phyloP scores from a whole-genome alignment of 1,140 invertebrate genomes.

The Lepidostoma basale region DNA sequence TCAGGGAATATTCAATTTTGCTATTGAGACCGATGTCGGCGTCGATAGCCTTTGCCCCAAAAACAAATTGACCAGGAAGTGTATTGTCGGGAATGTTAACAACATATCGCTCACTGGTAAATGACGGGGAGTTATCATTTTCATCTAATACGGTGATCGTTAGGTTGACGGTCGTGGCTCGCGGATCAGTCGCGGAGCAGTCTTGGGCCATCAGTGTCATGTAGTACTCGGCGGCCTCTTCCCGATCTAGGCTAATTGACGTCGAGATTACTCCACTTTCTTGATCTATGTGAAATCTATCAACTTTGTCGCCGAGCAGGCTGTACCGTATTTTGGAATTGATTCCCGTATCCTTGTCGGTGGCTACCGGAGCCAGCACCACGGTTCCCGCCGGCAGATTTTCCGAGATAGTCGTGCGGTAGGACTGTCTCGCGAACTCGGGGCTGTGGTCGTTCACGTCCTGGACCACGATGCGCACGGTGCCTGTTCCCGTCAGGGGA shows the following conservation, averaged over 20 bases:
- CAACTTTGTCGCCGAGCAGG: conserved; percentile 78
- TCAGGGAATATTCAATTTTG: conserved; percentile 76
- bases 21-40: conserved; percentile 81
- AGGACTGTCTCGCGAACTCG: conserved; percentile 79
- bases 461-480: conserved; percentile 85
- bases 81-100: conserved; percentile 81
- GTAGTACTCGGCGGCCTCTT: conserved; percentile 76
- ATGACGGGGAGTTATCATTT: conserved; percentile 87
- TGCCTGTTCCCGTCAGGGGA: conserved; percentile 85
- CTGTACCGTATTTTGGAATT: conserved; percentile 86
- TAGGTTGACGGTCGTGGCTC: conserved; percentile 79
- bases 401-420: conserved; percentile 77
- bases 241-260: conserved; percentile 75
- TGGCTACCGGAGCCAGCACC: conserved; percentile 74
- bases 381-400: conserved; percentile 75
- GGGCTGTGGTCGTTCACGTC: conserved; percentile 95
- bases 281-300: conserved; percentile 76
- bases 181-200: conserved; percentile 80
- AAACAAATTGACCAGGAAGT: conserved; percentile 80
- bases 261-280: conserved; percentile 79
- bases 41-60: conserved; percentile 83
- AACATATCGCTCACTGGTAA: conserved; percentile 73
- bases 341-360: conserved; percentile 80
- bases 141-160: conserved; percentile 80
- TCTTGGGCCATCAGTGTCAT: conserved; percentile 86